Percentiles rank a stretch among this genome's conserved stretches.
These are phyloP conservation scores for Falco peregrinus DNA, from an alignment of 2,797 vertebrate species.

Conservation along the genomic window DNA sequence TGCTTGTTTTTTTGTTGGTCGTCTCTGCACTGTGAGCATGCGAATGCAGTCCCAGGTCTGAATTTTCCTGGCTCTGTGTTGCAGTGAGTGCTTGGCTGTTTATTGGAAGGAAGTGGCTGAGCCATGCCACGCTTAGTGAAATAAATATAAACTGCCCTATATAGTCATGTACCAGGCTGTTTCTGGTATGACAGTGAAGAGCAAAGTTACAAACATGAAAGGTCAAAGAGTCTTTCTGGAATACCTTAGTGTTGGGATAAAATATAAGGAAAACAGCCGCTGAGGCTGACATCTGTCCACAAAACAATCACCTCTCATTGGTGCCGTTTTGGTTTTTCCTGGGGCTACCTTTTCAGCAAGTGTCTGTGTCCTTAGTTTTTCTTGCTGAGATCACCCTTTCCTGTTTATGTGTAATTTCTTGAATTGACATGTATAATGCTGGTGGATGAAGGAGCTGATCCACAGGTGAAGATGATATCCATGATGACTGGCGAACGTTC, in stretches of 20 bases:
- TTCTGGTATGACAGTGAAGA: not conserved
- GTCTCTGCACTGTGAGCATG: not conserved
- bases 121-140: not conserved
- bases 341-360: not conserved
- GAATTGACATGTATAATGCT: not conserved
- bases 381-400: not conserved
- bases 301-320: not conserved
- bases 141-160: fast-evolving
- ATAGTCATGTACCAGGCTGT: not conserved
- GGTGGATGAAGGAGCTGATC: not conserved
- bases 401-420: not conserved
- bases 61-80: not conserved
- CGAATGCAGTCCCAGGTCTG: not conserved
- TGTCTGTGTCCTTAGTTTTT: not conserved
- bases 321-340: not conserved
- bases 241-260: not conserved
- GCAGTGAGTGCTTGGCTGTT: not conserved
- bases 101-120: not conserved
- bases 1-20: not conserved
- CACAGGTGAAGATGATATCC: not conserved
- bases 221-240: not conserved
- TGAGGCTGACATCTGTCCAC: not conserved
- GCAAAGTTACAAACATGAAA: not conserved
- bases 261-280: not conserved
- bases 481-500: not conserved